Evolutionary conservation across 2,113 vertebrate genomes (phyloP), one percentile per base, ranked within the genome.

Genomic region (Atherinomorus stipes): DNA sequence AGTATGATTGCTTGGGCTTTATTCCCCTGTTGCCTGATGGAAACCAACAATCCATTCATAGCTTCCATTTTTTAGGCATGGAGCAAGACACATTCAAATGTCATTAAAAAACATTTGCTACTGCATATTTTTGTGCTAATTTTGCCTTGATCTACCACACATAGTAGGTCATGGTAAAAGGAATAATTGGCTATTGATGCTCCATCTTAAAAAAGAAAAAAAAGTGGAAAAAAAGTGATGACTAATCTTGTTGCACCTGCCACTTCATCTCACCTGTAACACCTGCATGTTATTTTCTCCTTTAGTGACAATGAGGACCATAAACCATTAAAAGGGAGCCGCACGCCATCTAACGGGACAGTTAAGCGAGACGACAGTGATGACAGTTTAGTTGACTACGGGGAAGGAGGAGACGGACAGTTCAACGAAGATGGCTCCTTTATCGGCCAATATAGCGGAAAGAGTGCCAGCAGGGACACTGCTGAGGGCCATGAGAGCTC

Each of bases 381-480:
- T 80, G 97, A 98, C 91, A 99, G 98, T 94, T 95, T 99, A 93
- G 98, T 99, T 92, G 97, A 99, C 95, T 99, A 99, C 94, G 96
- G 96, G 76, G 97, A 99, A 91, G 97, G 96, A 62, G 98, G 97
- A 85, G 98, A 99, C 38, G 96, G 96, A 74, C 97, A 98, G 89
- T 99, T 99, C 95, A 99, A 99, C 91, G 97, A 99, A 91, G 98
- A 99, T 72, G 98, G 98, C 86, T 99, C 98, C 25, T 99, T 99
- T 93, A 99, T 99, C 79, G 98, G 98, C 89, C 97, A 99, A 81
- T 99, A 99, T 84, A 99, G 97, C 70, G 97, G 97, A 60, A 98
- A 96, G 94, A 98, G 96, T 86, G 95, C 31, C 80, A 76, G 96
- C 92, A 96, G 96, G 92, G 96, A 97, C 86, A 94, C 94, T 4